A percentile compares a stretch with the other conserved stretches of the same genome.
These are phyloP conservation scores for Gopherus evgoodei DNA, from an alignment of 2,113 vertebrate genomes.

Conservation along the genomic window DNA sequence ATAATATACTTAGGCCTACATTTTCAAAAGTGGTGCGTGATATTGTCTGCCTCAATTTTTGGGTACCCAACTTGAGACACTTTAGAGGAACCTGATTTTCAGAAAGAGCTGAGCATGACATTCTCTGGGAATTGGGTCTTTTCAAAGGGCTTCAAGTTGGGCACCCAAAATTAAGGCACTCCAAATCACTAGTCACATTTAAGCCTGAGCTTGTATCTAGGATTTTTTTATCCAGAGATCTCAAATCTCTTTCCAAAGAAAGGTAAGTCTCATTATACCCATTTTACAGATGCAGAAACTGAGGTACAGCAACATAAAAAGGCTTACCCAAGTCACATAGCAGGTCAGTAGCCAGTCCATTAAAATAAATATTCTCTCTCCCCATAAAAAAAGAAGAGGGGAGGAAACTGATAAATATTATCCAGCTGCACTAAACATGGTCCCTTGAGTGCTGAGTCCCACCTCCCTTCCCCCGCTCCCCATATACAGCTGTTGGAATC, in stretches of 20 bases:
- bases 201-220: neutral
- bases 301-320: neutral
- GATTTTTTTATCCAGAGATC: neutral
- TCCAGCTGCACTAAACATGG: constrained; percentile 20
- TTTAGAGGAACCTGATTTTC: neutral
- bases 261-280: neutral
- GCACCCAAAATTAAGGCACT: neutral
- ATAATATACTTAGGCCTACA: neutral
- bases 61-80: neutral
- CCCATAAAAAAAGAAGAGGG: constrained; percentile 51
- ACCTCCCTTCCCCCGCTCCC: neutral
- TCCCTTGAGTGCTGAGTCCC: neutral
- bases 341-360: neutral
- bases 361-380: constrained; percentile 38
- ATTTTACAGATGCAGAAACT: neutral
- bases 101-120: no score
- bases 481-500: constrained; percentile 3
- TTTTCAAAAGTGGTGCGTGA: neutral
- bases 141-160: neutral
- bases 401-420: constrained; percentile 8
- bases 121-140: neutral
- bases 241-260: neutral
- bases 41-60: neutral
- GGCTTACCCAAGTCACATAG: neutral
- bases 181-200: neutral